phyloP scores from a whole-genome alignment of 2,797 vertebrate species.

The Momotus momota region DNA sequence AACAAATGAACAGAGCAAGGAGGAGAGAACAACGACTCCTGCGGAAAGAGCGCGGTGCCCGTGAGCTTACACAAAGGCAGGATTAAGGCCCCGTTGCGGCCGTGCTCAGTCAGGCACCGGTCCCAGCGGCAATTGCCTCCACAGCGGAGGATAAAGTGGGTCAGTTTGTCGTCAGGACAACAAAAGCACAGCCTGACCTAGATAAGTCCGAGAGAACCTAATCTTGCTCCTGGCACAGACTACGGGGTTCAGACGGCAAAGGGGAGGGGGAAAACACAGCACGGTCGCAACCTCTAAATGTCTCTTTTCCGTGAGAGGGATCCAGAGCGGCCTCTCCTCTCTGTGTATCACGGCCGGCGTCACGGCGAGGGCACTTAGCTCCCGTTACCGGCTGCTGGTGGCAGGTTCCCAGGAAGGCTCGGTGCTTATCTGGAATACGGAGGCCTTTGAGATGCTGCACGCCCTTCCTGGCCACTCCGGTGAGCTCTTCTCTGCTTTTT shows the following conservation, averaged over 20 bases:
- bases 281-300: not conserved
- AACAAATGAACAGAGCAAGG: not conserved
- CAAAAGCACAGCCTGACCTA: conserved; percentile 55
- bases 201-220: conserved; percentile 40
- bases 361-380: conserved; percentile 77
- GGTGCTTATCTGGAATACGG: conserved; percentile 79
- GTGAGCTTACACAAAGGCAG: not conserved
- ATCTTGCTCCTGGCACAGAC: conserved; percentile 13
- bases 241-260: not conserved
- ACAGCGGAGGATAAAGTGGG: conserved; percentile 59
- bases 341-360: conserved; percentile 67
- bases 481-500: conserved; percentile 19
- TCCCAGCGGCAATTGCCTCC: not conserved
- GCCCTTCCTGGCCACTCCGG: conserved; percentile 81
- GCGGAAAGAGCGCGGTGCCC: not conserved
- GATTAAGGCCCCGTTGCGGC: not conserved
- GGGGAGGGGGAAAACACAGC: not conserved
- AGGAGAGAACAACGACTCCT: not conserved
- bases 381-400: conserved; percentile 74
- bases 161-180: conserved; percentile 56
- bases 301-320: not conserved
- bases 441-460: conserved; percentile 74
- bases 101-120: not conserved
- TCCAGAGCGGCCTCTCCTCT: not conserved
- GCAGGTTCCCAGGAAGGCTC: conserved; percentile 81